A percentile compares a stretch with the other conserved stretches of the same genome.
Evolutionary conservation across 2,888 invertebrate genomes (phyloP).

Genomic region (Ophraella communa): DNA sequence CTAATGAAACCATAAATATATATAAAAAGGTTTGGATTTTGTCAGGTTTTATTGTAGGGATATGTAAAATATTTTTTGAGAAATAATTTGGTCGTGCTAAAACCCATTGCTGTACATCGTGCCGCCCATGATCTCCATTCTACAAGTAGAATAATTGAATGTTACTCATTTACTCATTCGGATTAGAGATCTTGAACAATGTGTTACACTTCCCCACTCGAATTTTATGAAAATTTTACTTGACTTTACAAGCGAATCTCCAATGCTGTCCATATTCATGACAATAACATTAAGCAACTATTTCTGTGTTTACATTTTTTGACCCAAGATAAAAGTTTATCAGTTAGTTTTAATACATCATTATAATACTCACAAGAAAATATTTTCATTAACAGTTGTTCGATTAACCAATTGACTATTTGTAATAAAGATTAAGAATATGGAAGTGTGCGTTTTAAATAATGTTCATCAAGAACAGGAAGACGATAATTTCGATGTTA

Average conservation of each 20-base stretch:
- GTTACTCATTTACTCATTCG: neutral
- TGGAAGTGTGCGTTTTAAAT: conserved; percentile 31
- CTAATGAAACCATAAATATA: too few relatives aligned
- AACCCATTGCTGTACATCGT: too few relatives aligned
- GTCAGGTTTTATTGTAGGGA: too few relatives aligned
- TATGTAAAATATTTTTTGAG: too few relatives aligned
- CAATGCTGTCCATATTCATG: neutral
- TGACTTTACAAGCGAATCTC: neutral
- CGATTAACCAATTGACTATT: neutral
- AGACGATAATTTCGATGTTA: conserved; percentile 43
- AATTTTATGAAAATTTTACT: neutral
- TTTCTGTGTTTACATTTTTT: conserved; percentile 18
- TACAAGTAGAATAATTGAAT: neutral
- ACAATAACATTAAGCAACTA: conserved; percentile 1
- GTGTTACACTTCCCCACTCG: neutral
- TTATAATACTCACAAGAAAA: neutral
- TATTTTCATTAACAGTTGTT: neutral
- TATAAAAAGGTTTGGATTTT: too few relatives aligned
- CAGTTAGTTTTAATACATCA: neutral
- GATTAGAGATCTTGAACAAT: conserved; percentile 3
- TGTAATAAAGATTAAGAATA: conserved; percentile 15
- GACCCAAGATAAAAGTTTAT: conserved; percentile 25
- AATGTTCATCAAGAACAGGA: conserved; percentile 30
- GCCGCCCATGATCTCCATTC: neutral
- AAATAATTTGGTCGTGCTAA: too few relatives aligned